Base-by-base conservation (phyloP, 2,888 invertebrate species). In the Lamproptera curius region DNA sequence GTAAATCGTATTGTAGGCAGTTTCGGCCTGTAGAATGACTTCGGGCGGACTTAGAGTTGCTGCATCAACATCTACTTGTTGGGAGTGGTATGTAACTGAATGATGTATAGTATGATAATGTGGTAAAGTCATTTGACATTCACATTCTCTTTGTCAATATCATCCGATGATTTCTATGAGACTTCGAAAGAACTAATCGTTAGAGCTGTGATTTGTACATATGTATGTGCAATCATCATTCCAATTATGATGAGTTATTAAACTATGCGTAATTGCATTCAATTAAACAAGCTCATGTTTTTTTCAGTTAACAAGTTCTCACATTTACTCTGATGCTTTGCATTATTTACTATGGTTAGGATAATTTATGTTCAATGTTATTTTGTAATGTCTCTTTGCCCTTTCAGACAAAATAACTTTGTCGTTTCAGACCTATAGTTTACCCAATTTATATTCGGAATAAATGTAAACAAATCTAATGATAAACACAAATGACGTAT, bases 121-220 rank as follows among this genome's bases (percentile, higher is more conserved):
- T 52, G 73, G 69, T 77, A 71, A 74, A 70, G 67, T 74, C 72
- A 77, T 65, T 60, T 73, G 72, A 69, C 70, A 73, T 74, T 78
- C 70, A 53, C 58, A 65, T 47, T 39, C 42, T 53, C 51, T 56
- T 50, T 51, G 53, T 45, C 41, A 51, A 37, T 31, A 50, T 41
- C 26, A 42, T 36, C 14, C 38, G 16, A 37, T 34, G 44, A 48
- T 44, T 42, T 43, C 44, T 44, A 14, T 37, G 34, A 38, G 33
- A 13, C 34, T 31, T 16, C 35, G 35, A 43, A 46, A 33, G 15
- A 41, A 38, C 41, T 16, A 34, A 20, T 33, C 9, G 16, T 13
- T 14, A 20, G 20, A 42, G 26, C 34, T 23, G 34, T 40, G 33
- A 26, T 41, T 46, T 35, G 9, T 20, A 20, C 6, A 6, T 6